phyloP scores from a whole-genome alignment of 2,888 invertebrate species.

The Micropterix aruncella region DNA sequence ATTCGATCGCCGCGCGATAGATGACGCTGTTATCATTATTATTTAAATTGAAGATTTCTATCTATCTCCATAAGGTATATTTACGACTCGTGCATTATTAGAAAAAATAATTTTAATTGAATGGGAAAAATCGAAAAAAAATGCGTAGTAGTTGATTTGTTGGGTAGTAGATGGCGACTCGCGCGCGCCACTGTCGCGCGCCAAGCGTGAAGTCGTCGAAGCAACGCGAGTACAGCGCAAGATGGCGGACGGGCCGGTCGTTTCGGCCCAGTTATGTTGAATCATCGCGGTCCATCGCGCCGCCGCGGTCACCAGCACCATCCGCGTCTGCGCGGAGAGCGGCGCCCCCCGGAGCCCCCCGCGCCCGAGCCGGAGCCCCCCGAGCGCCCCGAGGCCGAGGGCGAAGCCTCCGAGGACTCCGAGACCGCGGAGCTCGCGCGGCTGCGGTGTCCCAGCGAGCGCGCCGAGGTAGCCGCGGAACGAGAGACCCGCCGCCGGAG shows the following conservation, averaged over 20 bases:
- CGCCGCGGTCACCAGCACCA: conserved; percentile 66
- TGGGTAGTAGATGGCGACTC: conserved; percentile 27
- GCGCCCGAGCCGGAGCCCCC: not conserved
- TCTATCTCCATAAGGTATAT: too few relatives aligned
- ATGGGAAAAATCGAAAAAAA: too few relatives aligned
- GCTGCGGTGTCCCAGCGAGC: conserved; percentile 77
- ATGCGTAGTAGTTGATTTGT: too few relatives aligned
- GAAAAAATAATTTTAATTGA: too few relatives aligned
- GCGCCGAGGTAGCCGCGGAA: conserved; percentile 79
- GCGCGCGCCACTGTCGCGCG: conserved; percentile 23
- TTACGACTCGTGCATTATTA: too few relatives aligned
- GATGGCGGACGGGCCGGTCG: conserved; percentile 46
- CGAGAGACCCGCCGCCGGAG: conserved; percentile 62
- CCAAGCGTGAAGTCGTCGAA: conserved; percentile 24
- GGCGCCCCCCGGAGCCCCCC: conserved; percentile 34
- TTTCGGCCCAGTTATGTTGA: conserved; percentile 38
- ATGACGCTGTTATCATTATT: not conserved
- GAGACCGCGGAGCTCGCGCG: conserved; percentile 71
- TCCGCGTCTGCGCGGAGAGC: conserved; percentile 49
- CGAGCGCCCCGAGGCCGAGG: conserved; percentile 20
- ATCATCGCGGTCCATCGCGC: conserved; percentile 42
- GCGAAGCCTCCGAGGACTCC: conserved; percentile 49
- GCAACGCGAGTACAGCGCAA: conserved; percentile 29
- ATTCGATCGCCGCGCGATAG: not conserved
- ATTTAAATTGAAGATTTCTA: too few relatives aligned